phyloP scores from a whole-genome alignment of 2,113 vertebrate genomes.

The Nettapus auritus region DNA sequence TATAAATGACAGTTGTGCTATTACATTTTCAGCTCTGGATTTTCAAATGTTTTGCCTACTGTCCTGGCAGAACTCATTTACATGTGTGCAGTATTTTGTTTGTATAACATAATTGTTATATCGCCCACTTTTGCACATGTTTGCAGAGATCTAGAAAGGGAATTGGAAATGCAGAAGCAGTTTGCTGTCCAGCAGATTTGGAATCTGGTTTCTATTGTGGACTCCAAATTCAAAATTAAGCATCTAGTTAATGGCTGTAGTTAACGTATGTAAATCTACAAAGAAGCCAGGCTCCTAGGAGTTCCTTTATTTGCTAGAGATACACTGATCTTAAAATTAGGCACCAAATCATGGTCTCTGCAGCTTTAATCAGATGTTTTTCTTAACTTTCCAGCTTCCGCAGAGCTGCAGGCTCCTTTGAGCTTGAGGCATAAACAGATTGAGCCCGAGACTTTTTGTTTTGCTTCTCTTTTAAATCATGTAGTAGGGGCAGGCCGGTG shows the following conservation, averaged over 20 bases:
- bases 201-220: neutral
- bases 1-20: slow-evolving; percentile 3
- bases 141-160: neutral
- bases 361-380: neutral
- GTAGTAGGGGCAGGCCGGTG: neutral
- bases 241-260: neutral
- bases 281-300: neutral
- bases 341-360: neutral
- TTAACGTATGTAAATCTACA: neutral
- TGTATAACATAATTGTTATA: neutral
- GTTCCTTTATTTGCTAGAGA: neutral
- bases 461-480: neutral
- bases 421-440: neutral
- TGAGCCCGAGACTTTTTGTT: neutral
- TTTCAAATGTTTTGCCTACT: slow-evolving; percentile 5
- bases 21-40: slow-evolving; percentile 1
- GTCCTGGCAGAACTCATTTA: slow-evolving; percentile 10
- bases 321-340: slow-evolving; percentile 5
- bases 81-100: neutral
- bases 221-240: slow-evolving; percentile 7
- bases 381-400: neutral
- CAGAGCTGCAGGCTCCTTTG: neutral
- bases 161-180: neutral
- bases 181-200: neutral
- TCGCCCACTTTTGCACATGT: neutral